These are phyloP conservation scores for Riparia riparia DNA, from an alignment of 2,113 vertebrate genomes.

Conservation along the genomic window DNA sequence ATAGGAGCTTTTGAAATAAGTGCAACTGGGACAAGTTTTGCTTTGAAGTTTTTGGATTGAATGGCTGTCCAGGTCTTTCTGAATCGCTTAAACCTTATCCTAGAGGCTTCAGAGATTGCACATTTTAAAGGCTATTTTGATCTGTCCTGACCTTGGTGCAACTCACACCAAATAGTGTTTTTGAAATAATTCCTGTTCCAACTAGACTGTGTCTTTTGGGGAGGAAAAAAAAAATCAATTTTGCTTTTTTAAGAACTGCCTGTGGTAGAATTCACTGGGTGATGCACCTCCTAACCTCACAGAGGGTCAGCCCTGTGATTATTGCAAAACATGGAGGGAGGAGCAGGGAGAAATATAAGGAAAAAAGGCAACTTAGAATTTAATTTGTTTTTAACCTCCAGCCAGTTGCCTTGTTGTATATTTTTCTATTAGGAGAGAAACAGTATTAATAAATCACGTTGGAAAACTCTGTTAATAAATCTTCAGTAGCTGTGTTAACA, in stretches of 20 bases:
- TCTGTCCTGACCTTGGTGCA: not conserved
- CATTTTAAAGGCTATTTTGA: not conserved
- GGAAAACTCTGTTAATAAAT: not conserved
- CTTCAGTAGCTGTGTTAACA: not conserved
- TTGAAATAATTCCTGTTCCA: constrained; percentile 2
- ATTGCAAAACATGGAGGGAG: not conserved
- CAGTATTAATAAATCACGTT: not conserved
- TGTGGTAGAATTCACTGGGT: not conserved
- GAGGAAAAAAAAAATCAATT: not conserved
- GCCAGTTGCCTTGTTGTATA: not conserved
- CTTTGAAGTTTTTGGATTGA: not conserved
- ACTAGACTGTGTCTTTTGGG: not conserved
- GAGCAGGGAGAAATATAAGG: accelerated
- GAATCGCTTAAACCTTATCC: not conserved
- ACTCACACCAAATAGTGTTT: not conserved
- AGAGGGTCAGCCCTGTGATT: not conserved
- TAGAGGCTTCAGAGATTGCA: not conserved
- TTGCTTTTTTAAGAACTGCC: not conserved
- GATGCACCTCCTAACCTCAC: not conserved
- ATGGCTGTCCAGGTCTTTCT: not conserved
- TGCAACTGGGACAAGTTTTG: not conserved
- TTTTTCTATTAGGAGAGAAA: not conserved
- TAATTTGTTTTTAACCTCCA: not conserved
- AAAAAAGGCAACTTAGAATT: not conserved
- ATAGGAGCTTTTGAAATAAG: not conserved